These are phyloP conservation scores for Biston betularia DNA, from an alignment of 2,888 invertebrate genomes.

Conservation along the genomic window DNA sequence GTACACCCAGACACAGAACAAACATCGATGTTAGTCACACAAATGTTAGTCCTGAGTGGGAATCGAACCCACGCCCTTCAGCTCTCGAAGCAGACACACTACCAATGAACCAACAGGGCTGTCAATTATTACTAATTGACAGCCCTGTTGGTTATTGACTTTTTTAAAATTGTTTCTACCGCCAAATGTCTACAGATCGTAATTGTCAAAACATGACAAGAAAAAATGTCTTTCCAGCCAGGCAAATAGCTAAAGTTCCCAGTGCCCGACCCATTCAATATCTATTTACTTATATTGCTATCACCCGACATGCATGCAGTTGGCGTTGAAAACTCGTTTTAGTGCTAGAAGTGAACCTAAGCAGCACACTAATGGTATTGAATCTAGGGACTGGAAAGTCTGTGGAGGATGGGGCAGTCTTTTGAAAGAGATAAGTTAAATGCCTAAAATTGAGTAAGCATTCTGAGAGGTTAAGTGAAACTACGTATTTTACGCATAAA, in stretches of 20 bases:
- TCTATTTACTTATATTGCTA: constrained; percentile 64
- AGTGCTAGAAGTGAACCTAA: constrained; percentile 34
- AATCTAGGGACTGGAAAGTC: constrained; percentile 30
- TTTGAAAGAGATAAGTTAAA: neutral
- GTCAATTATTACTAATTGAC: too few relatives aligned
- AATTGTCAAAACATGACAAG: constrained; percentile 35
- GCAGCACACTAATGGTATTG: constrained; percentile 57
- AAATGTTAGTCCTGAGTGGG: too few relatives aligned
- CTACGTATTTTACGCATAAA: too few relatives aligned
- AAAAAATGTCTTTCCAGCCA: constrained; percentile 40
- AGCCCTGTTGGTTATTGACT: too few relatives aligned
- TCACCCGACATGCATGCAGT: constrained; percentile 51
- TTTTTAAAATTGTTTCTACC: too few relatives aligned
- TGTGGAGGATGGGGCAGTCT: constrained; percentile 1
- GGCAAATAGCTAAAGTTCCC: constrained; percentile 16
- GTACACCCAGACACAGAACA: too few relatives aligned
- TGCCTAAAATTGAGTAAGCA: constrained; percentile 3
- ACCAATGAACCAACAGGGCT: too few relatives aligned
- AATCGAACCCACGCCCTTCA: too few relatives aligned
- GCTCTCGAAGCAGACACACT: too few relatives aligned
- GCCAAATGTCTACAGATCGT: neutral
- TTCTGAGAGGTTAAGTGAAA: neutral
- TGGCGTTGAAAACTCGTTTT: constrained; percentile 35
- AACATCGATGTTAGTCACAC: too few relatives aligned
- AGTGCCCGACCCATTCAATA: constrained; percentile 53